Evolutionary conservation across 2,113 vertebrate species (phyloP), one percentile per base, ranked within the genome.

Genomic region (Spilogale gracilis): DNA sequence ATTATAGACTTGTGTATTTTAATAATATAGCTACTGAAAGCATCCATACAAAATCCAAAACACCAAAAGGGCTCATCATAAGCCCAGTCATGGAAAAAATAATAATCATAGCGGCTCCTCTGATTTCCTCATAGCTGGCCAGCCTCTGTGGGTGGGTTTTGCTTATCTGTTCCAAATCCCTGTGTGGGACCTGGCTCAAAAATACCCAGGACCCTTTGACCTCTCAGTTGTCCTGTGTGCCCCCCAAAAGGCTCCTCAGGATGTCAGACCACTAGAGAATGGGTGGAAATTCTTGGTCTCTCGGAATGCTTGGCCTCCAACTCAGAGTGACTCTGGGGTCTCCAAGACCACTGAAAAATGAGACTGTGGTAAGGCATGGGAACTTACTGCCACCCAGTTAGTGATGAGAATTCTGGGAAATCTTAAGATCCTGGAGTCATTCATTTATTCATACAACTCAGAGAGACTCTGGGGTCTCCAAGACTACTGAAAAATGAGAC

Each of bases 1-100:
- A 98, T 97, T 87, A 95, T 8, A 97, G 67, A 38, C 76, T 94
- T 90, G 80, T 54, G 27, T 73, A 56, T 97, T 98, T 97, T 97
- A 97, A 96, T 97, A 96, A 94, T 73, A 96, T 6, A 85, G 67
- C 73, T 81, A 25, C 94, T 94, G 96, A 94, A 97, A 94, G 92
- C 69, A 85, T 54, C 54, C 67, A 81, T 27, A 23, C 50, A 43
- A 65, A 89, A 85, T 78, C 48, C 56, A 94, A 97, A 92, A 91
- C 27, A 92, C 48, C 43, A 10, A 67, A 94, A 94, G 56, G 9
- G 18, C 25, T 90, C 43, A 71, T 92, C 87, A 90, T 63, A 92
- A 89, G 74, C 60, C 56, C 18, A 71, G 48, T 91, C 32, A 58
- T n/a, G 89, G 86, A 85, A 45, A 90, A 91, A 87, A 84, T 81